Percentiles rank a stretch among this genome's conserved stretches.
Evolutionary conservation across 2,888 invertebrate genomes (phyloP).

Genomic region (Thyatira batis): DNA sequence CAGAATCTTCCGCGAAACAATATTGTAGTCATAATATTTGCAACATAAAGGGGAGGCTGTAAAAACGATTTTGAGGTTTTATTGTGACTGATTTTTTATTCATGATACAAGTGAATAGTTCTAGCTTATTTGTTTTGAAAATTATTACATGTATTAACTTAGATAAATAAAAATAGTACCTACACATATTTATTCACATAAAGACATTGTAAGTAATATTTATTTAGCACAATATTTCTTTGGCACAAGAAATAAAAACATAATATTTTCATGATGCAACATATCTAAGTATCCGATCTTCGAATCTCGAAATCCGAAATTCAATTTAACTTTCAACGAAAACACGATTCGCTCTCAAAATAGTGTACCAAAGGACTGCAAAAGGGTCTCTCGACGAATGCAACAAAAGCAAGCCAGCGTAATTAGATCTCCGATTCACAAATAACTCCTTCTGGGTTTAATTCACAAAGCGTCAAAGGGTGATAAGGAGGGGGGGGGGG

Average conservation of each 20-base stretch:
- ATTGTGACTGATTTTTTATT: background rate
- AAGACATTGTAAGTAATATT: no score
- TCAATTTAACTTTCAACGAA: no score
- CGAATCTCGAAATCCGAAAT: no score
- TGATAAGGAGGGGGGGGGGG: no score
- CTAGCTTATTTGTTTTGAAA: no score
- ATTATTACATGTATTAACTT: no score
- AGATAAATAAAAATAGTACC: no score
- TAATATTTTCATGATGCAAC: no score
- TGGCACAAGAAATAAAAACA: no score
- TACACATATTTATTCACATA: no score
- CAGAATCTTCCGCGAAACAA: background rate
- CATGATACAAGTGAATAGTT: background rate
- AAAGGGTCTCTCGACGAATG: conserved; percentile 18
- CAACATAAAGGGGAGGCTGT: background rate
- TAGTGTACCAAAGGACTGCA: background rate
- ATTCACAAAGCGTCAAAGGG: conserved; percentile 15
- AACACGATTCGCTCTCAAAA: background rate
- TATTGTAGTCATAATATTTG: background rate
- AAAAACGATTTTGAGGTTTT: background rate
- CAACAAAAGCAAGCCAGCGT: conserved; percentile 25
- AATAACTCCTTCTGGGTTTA: conserved; percentile 19
- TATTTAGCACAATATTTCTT: no score
- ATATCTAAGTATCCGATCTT: no score
- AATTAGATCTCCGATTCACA: conserved; percentile 25